phyloP scores from a whole-genome alignment of 2,113 vertebrate genomes.

The Apaloderma vittatum region DNA sequence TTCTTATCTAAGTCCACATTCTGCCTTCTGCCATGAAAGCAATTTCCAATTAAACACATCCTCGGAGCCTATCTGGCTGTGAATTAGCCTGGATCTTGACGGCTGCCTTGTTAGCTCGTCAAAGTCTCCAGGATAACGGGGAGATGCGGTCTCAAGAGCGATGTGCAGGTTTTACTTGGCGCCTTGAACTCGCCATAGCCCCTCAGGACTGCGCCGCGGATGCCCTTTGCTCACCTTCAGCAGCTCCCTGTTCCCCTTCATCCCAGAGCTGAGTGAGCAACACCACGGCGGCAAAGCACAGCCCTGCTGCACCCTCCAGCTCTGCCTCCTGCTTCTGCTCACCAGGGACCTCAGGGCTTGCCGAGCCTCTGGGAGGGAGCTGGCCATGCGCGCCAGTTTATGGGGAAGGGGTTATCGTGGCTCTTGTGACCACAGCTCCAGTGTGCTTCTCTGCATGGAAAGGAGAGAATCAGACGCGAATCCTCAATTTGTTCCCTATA shows the following conservation, averaged over 20 bases:
- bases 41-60: not conserved
- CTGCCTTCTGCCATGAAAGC: not conserved
- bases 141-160: not conserved
- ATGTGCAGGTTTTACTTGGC: not conserved
- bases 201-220: not conserved
- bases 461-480: not conserved
- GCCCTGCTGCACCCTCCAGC: not conserved
- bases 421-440: not conserved
- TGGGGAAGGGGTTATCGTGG: not conserved
- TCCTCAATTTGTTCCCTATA: not conserved
- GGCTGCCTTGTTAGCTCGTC: not conserved
- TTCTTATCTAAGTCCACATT: not conserved
- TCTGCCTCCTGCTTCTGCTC: not conserved
- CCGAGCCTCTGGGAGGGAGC: not conserved
- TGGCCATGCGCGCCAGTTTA: not conserved
- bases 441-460: not conserved
- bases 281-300: not conserved
- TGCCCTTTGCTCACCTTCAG: slow-evolving; percentile 35
- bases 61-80: not conserved
- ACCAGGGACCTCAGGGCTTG: not conserved
- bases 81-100: not conserved
- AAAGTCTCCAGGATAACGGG: not conserved
- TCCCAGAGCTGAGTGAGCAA: not conserved
- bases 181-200: not conserved
- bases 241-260: not conserved